These are phyloP conservation scores for Heteromormyrus szaboi DNA, from an alignment of 2,797 vertebrate species.

Conservation along the genomic window DNA sequence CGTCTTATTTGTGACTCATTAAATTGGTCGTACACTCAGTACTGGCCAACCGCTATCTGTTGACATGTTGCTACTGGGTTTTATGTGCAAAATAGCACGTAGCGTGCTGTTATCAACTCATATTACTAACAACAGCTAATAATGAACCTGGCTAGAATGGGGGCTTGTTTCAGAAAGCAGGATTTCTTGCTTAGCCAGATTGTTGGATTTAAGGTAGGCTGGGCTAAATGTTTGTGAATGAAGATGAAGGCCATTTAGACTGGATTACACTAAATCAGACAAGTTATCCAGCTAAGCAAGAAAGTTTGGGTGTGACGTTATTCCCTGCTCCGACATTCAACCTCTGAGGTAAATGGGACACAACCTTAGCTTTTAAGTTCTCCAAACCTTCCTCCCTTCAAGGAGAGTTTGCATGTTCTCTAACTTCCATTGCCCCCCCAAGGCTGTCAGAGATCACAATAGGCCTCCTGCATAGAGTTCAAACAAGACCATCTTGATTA, in stretches of 20 bases:
- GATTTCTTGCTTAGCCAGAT: background rate
- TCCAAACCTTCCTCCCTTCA: background rate
- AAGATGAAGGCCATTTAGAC: background rate
- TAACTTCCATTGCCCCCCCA: background rate
- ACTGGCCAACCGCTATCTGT: background rate
- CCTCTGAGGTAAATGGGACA: background rate
- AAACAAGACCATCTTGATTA: background rate
- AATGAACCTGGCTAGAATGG: background rate
- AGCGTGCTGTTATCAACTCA: background rate
- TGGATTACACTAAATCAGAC: background rate
- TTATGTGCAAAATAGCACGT: background rate
- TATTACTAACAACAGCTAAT: background rate
- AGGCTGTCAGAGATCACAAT: background rate
- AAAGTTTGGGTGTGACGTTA: background rate
- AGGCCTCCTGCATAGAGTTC: background rate
- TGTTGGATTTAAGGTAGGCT: background rate
- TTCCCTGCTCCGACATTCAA: background rate
- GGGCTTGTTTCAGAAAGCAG: background rate
- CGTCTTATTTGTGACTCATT: background rate
- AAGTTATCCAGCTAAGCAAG: background rate
- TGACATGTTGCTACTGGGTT: background rate
- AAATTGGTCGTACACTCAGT: background rate
- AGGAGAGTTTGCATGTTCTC: background rate
- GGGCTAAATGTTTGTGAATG: background rate
- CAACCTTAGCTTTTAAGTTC: background rate